Evolutionary conservation across 2,888 invertebrate genomes (phyloP).

Genomic region (Sphaeridia pumilis): DNA sequence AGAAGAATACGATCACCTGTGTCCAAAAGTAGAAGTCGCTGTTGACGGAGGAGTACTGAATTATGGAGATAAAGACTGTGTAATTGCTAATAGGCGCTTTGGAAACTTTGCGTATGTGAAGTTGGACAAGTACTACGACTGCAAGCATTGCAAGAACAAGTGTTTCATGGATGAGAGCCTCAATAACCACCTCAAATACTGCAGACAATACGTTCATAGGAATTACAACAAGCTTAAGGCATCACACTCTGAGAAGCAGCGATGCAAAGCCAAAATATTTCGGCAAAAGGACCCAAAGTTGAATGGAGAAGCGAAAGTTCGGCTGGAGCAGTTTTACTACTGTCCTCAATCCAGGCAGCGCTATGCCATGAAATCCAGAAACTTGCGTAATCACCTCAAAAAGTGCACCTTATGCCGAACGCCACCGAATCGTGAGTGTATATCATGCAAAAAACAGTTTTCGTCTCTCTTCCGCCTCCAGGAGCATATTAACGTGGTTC

Average conservation of each 20-base stretch:
- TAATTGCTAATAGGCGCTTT: neutral
- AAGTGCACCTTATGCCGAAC: neutral
- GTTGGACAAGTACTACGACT: neutral
- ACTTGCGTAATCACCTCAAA: neutral
- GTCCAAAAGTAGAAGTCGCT: no score
- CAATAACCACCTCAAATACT: neutral
- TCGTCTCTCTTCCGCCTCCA: neutral
- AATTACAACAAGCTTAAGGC: neutral
- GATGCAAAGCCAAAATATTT: no score
- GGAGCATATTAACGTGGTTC: neutral
- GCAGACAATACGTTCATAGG: neutral
- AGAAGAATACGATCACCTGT: no score
- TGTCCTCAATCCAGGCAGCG: neutral
- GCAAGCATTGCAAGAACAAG: constrained; percentile 1
- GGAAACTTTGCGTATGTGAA: neutral
- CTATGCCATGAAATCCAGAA: neutral
- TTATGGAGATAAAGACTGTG: no score
- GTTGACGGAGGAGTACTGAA: no score
- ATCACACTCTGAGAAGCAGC: no score
- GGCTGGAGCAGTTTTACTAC: neutral
- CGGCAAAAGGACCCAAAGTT: neutral
- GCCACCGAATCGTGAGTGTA: neutral
- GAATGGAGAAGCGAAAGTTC: neutral
- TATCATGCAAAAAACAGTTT: neutral
- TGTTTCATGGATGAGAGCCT: neutral